A percentile compares a stretch with the other conserved stretches of the same genome.
These are phyloP conservation scores for Chironomus striatipennis DNA, from an alignment of 1,140 invertebrate genomes.

Conservation along the genomic window DNA sequence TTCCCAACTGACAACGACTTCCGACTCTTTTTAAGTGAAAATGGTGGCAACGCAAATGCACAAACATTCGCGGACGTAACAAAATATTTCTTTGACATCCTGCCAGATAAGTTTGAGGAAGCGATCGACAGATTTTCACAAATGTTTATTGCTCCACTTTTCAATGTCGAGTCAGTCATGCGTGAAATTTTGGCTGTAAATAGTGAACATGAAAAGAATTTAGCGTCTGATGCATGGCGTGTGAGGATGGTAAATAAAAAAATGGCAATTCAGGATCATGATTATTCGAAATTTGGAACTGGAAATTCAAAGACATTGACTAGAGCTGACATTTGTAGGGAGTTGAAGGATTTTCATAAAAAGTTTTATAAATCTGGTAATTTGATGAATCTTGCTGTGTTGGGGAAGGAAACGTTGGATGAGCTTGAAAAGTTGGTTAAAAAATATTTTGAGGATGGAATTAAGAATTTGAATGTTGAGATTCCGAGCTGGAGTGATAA, in stretches of 20 bases:
- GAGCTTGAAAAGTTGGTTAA: constrained; percentile 74
- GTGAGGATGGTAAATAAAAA: constrained; percentile 79
- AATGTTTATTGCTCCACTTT: constrained; percentile 87
- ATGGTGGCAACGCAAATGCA: constrained; percentile 85
- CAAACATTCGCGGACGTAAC: constrained; percentile 84
- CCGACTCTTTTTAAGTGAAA: constrained; percentile 79
- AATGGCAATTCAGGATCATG: constrained; percentile 64
- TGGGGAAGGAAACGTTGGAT: constrained; percentile 86
- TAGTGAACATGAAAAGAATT: constrained; percentile 93
- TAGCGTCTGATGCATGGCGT: constrained; percentile 80
- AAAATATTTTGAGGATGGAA: constrained; percentile 58
- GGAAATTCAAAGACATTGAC: constrained; percentile 79
- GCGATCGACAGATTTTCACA: constrained; percentile 92
- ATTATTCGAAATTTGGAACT: constrained; percentile 86
- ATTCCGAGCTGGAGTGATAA: constrained; percentile 68
- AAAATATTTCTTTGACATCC: constrained; percentile 91
- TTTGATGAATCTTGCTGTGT: constrained; percentile 79
- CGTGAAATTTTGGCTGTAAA: constrained; percentile 94
- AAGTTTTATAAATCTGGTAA: constrained; percentile 84
- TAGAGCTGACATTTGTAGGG: constrained; percentile 73
- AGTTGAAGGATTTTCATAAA: constrained; percentile 82
- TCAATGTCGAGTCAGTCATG: constrained; percentile 81
- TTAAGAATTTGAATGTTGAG: constrained; percentile 70
- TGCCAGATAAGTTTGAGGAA: constrained; percentile 64
- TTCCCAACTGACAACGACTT: constrained; percentile 94